These are phyloP conservation scores for Pogonus chalceus DNA, from an alignment of 1,140 invertebrate species.

Conservation along the genomic window DNA sequence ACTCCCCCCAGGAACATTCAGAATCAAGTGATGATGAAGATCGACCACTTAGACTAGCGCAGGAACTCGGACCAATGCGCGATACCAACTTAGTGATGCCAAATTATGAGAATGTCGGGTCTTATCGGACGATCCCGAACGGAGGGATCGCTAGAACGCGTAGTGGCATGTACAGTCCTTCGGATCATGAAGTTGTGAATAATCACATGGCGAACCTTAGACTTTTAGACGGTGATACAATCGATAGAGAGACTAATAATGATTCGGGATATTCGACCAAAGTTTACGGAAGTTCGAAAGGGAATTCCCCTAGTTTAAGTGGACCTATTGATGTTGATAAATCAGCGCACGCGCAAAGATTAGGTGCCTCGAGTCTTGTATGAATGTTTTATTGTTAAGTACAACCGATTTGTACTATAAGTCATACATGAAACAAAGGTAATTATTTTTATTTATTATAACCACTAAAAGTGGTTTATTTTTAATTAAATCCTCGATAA, in stretches of 20 bases:
- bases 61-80: conserved; percentile 42
- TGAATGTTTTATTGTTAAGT: conserved; percentile 7
- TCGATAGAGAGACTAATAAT: conserved; percentile 57
- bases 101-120: conserved; percentile 41
- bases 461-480: not conserved
- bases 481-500: not conserved
- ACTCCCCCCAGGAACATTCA: conserved; percentile 23
- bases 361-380: conserved; percentile 32
- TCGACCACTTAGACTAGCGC: conserved; percentile 38
- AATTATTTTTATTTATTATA: not conserved
- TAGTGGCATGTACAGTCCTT: conserved; percentile 31
- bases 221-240: conserved; percentile 26
- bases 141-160: conserved; percentile 39
- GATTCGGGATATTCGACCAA: conserved; percentile 71
- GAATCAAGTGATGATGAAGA: conserved; percentile 49
- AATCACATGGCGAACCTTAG: conserved; percentile 27
- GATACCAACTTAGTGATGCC: conserved; percentile 41
- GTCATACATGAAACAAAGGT: not conserved
- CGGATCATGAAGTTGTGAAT: conserved; percentile 19
- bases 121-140: conserved; percentile 21
- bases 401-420: not conserved
- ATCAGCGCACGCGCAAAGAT: conserved; percentile 10
- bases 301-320: conserved; percentile 63
- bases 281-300: conserved; percentile 65
- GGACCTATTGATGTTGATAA: conserved; percentile 36